Evolutionary conservation across 2,797 vertebrate genomes (phyloP).

Genomic region (Sternotherus odoratus): DNA sequence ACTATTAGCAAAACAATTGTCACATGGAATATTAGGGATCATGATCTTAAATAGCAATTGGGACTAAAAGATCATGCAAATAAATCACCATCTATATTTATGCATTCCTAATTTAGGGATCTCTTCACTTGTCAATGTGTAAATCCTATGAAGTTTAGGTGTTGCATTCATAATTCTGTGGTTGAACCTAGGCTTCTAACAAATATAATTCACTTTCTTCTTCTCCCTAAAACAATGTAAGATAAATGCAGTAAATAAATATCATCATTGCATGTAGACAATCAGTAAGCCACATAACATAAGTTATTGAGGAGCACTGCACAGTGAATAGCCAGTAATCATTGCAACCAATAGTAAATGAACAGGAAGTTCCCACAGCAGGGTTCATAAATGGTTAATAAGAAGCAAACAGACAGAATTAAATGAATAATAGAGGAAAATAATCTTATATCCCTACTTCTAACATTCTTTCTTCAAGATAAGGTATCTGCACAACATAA

Average conservation of each 20-base stretch:
- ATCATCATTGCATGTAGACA: not conserved
- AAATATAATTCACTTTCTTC: not conserved
- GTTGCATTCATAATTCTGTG: not conserved
- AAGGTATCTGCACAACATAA: not conserved
- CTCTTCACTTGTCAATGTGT: not conserved
- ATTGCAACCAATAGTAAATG: not conserved
- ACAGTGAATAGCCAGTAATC: no score
- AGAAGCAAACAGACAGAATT: not conserved
- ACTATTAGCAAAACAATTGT: slow-evolving; percentile 11
- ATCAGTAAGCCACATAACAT: not conserved
- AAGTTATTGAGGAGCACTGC: no score
- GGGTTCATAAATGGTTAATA: not conserved
- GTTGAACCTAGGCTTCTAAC: not conserved
- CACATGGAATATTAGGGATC: not conserved
- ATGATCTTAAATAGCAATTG: not conserved
- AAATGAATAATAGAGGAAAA: not conserved
- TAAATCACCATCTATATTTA: not conserved
- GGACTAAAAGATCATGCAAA: slow-evolving; percentile 4
- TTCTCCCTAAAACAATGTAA: not conserved
- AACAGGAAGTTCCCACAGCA: not conserved
- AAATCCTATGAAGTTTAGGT: not conserved
- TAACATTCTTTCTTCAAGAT: not conserved
- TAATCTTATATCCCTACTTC: not conserved
- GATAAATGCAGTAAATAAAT: not conserved
- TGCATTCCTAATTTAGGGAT: slow-evolving; percentile 23